Evolutionary conservation across 2,888 invertebrate genomes (phyloP), one percentile per base, ranked within the genome.

Genomic region (Drosophila peninsularis): DNA sequence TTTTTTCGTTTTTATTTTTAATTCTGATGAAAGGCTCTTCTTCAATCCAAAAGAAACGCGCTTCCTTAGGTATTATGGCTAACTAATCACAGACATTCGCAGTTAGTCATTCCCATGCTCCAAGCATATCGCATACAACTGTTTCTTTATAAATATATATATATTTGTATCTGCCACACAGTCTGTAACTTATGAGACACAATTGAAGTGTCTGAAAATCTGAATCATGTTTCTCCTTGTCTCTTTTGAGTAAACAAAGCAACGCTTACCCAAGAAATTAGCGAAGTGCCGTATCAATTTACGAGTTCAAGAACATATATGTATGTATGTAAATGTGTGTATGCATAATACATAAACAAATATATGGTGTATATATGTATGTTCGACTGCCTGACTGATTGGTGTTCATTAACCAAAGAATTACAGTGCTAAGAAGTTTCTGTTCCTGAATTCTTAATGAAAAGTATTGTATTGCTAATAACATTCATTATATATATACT

Each of bases 221-320:
- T 81, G 86, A 86, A 69, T 86, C 82, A 83, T 69, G 72, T 72
- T 56, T 68, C 54, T 49, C 41, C 21, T 62, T 36, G 24, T 50
- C 37, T 44, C 71, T 69, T 72, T 80, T 73, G 70, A 66, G 53
- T 76, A 82, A 80, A 85, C 78, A 82, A 75, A 69, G 55, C 57
- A 71, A 64, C 45, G 74, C 76, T 85, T 82, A 77, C 80, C 21
- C 52, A 75, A 79, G 60, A 68, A 76, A 80, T 83, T 82, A 86
- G 66, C 79, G 68, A 62, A 44, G 54, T 53, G 74, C 53, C 74
- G 65, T 80, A 80, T 81, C 72, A 82, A 60, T 82, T 84, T 66
- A 71, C 75, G 64, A 68, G 58, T 64, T 65, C 56, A 47, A 62
- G 61, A 50, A 70, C 50, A 57, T 30, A 24, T 7, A 37, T 9